Conservation (phyloP, 2,888 invertebrate species). For the Drosophila affinis region DNA sequence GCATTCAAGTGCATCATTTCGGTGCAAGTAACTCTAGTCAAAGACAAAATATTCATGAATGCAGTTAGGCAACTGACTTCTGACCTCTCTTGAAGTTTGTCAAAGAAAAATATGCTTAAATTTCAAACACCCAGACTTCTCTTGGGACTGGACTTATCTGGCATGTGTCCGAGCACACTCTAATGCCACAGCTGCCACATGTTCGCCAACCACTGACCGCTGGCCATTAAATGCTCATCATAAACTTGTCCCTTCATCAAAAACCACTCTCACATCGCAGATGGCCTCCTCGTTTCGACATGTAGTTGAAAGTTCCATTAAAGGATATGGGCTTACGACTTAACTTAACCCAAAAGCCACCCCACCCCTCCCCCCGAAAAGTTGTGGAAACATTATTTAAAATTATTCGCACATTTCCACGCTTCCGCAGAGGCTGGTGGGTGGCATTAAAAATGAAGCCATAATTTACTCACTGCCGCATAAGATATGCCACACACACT, state of each 20-base stretch:
- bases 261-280: constrained; percentile 16
- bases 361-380: neutral
- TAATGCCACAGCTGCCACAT: neutral
- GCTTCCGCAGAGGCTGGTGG: neutral
- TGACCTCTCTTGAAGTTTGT: neutral
- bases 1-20: neutral
- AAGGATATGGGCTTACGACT: constrained; percentile 30
- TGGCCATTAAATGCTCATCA: constrained; percentile 34
- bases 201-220: neutral
- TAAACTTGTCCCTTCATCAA: constrained; percentile 18
- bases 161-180: neutral
- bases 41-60: neutral
- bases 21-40: neutral
- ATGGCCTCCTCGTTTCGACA: constrained; percentile 1
- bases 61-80: neutral
- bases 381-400: constrained; percentile 21
- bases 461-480: constrained; percentile 44
- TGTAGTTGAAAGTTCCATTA: constrained; percentile 21
- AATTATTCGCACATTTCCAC: constrained; percentile 35
- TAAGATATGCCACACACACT: constrained; percentile 34
- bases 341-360: constrained; percentile 18
- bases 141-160: too few relatives aligned
- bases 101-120: neutral
- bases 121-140: too few relatives aligned
- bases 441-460: constrained; percentile 49